Evolutionary conservation across 2,888 invertebrate genomes (phyloP).

Genomic region (Lordiphosa fenestrarum): DNA sequence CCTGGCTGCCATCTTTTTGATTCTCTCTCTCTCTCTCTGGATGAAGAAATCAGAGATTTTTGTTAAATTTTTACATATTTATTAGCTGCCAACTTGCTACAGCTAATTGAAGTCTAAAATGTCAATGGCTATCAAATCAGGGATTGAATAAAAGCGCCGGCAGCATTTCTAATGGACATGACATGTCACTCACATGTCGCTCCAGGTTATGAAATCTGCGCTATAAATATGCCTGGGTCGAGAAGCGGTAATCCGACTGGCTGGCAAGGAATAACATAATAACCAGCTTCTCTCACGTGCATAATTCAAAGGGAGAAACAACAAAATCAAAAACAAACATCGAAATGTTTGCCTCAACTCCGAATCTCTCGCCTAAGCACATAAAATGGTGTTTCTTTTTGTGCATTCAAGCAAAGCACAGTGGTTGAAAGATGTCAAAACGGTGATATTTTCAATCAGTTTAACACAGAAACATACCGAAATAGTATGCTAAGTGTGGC

Average conservation of each 20-base stretch:
- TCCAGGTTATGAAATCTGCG: constrained; percentile 29
- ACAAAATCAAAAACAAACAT: constrained; percentile 2
- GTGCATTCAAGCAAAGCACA: no score
- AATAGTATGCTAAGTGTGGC: no score
- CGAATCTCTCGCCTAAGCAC: constrained; percentile 23
- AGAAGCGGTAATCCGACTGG: background rate
- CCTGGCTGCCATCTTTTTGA: constrained; percentile 2
- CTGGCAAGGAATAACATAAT: constrained; percentile 8
- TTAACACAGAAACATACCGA: no score
- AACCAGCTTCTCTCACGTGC: constrained; percentile 3
- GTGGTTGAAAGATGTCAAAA: no score
- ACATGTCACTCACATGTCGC: constrained; percentile 40
- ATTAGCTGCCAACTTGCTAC: constrained; percentile 40
- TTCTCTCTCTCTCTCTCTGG: constrained; percentile 1
- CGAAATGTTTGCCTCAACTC: constrained; percentile 10
- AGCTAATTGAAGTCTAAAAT: constrained; percentile 68
- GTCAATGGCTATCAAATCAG: constrained; percentile 63
- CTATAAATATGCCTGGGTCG: constrained; percentile 17
- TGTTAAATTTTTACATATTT: constrained; percentile 55
- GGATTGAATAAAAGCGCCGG: constrained; percentile 10
- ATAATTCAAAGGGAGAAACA: constrained; percentile 25
- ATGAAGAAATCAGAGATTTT: constrained; percentile 46
- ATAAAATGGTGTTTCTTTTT: constrained; percentile 37
- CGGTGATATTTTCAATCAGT: no score
- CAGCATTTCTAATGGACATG: constrained; percentile 9